These are phyloP conservation scores for Hydrotaea diabolus DNA, from an alignment of 2,888 invertebrate genomes.

Conservation along the genomic window DNA sequence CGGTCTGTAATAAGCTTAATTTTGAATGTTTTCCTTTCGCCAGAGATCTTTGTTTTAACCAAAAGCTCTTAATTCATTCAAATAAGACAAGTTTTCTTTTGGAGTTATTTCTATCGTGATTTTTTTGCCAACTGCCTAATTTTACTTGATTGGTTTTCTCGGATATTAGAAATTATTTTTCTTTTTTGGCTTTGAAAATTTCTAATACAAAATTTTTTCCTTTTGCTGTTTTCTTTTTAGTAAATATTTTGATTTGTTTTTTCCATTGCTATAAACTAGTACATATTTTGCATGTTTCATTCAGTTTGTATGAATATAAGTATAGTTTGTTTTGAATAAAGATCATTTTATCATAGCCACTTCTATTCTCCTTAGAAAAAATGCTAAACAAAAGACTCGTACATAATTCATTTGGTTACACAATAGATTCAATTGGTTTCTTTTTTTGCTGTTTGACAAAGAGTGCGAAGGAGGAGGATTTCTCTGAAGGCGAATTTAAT, in stretches of 20 bases:
- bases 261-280: slow-evolving; percentile 8
- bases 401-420: neutral
- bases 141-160: neutral
- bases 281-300: slow-evolving; percentile 3
- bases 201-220: neutral
- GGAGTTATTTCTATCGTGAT: neutral
- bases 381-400: neutral
- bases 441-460: neutral
- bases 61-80: neutral
- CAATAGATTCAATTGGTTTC: neutral
- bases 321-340: slow-evolving; percentile 5
- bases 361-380: slow-evolving; percentile 1
- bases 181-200: neutral
- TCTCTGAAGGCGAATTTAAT: too few species aligned
- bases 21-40: neutral
- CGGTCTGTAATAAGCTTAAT: too few species aligned
- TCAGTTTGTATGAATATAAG: slow-evolving; percentile 5
- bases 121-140: neutral
- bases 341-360: neutral
- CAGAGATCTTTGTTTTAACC: too few species aligned
- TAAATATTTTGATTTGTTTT: slow-evolving; percentile 26
- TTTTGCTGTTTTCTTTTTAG: neutral
- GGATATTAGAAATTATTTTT: slow-evolving; percentile 2
- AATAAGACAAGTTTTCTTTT: neutral
- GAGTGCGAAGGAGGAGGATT: neutral